A percentile compares a stretch with the other conserved stretches of the same genome.
phyloP scores from a whole-genome alignment of 2,888 invertebrate species.

The Netelia fuscicornis region DNA sequence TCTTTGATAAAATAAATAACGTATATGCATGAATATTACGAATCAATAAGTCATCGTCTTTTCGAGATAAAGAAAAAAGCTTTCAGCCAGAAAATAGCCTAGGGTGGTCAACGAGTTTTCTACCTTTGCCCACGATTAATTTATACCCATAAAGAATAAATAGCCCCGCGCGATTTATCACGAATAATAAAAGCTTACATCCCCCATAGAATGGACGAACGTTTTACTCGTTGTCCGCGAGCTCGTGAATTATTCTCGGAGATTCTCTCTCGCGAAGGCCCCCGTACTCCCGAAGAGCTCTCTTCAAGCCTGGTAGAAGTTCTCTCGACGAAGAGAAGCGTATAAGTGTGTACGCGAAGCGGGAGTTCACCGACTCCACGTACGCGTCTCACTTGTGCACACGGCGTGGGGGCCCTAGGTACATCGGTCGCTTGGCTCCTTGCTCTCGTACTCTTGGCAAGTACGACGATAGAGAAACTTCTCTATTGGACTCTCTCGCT shows the following conservation, averaged over 20 bases:
- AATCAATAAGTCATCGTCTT: too few species aligned
- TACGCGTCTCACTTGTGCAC: conserved; percentile 51
- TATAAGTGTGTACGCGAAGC: conserved; percentile 39
- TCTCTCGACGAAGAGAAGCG: not conserved
- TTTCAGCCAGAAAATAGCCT: too few species aligned
- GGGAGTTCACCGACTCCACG: conserved; percentile 66
- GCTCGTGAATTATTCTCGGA: conserved; percentile 45
- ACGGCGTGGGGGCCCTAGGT: conserved; percentile 46
- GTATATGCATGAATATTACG: too few species aligned
- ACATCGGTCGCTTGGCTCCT: conserved; percentile 41
- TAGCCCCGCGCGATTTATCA: conserved; percentile 7
- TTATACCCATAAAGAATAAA: not conserved
- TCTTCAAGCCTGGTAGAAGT: conserved; percentile 15
- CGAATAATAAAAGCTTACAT: conserved; percentile 22
- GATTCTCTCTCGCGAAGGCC: not conserved
- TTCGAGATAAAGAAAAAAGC: too few species aligned
- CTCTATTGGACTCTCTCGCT: conserved; percentile 10
- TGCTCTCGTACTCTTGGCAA: conserved; percentile 43
- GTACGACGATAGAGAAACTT: conserved; percentile 31
- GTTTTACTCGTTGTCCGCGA: conserved; percentile 51
- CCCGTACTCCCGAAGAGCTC: too few species aligned
- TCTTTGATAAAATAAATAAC: too few species aligned
- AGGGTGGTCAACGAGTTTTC: too few species aligned
- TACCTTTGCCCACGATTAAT: not conserved
- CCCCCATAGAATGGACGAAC: conserved; percentile 23